Evolutionary conservation across 2,113 vertebrate species (phyloP).

Genomic region (Hemichromis elongatus): DNA sequence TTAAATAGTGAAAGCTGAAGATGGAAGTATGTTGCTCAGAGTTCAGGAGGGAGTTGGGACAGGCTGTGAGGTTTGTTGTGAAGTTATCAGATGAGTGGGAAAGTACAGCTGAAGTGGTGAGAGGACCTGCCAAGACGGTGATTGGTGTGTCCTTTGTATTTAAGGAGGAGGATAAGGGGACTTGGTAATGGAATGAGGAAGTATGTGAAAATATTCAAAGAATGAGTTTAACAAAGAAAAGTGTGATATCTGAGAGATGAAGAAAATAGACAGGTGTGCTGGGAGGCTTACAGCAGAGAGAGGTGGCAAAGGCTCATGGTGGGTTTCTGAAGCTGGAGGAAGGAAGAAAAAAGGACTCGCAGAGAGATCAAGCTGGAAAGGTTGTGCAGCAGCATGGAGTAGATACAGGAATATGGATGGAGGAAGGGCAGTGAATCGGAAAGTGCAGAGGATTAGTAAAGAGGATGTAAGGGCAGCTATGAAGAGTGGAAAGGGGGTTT

Average conservation of each 20-base stretch:
- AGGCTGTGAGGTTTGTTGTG: not conserved
- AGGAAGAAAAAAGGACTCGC: not conserved
- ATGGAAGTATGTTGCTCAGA: not conserved
- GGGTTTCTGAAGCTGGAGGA: not conserved
- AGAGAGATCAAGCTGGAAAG: not conserved
- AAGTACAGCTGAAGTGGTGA: not conserved
- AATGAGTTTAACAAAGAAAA: not conserved
- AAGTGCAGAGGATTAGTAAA: too few species aligned
- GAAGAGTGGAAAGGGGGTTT: too few species aligned
- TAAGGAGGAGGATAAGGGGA: not conserved
- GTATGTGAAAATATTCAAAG: not conserved
- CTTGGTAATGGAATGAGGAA: not conserved
- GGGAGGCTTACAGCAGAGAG: not conserved
- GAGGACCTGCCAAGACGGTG: not conserved
- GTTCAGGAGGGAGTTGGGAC: not conserved
- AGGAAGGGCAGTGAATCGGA: too few species aligned
- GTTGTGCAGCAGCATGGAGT: not conserved
- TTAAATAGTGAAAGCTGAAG: not conserved
- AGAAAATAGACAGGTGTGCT: not conserved
- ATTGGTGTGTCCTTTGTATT: not conserved
- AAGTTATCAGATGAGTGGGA: not conserved
- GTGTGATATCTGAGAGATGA: not conserved
- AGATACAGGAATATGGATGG: not conserved
- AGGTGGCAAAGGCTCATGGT: not conserved
- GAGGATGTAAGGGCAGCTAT: too few species aligned